Base-by-base conservation (phyloP, 2,888 invertebrate species). In the Muscina levida region DNA sequence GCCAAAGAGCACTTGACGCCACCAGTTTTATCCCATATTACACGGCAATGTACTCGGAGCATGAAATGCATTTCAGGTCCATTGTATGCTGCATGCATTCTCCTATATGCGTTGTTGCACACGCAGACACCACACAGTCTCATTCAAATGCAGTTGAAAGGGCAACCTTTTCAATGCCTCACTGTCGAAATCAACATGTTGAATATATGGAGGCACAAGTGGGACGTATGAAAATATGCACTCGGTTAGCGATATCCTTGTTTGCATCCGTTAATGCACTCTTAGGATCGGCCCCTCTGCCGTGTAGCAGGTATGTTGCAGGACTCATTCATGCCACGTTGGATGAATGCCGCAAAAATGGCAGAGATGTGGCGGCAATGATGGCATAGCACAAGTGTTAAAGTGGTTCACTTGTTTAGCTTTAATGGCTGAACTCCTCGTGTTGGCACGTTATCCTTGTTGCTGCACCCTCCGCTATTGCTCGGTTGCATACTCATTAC, bases 381-480 rank as follows among this genome's bases (percentile, higher is more conserved):
- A 10, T 59, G 42, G 39, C 62, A 42, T 22, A 62, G 31, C 19
- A 72, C 42, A 81, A 81, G 81, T 77, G 77, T 81, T 81, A 81
- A 81, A 81, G 81, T 81, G 81, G 77, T 67, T 77, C 77, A 72
- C 81, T 81, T 77, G 77, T 81, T 81, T 77, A 77, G 77, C 68
- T 19, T 82, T 77, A 81, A 75, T 81, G 77, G 77, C 37, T 81
- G 62, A 15, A 48, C 42, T 42, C 37, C 37, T 71, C 57, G 44
- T 24, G 48, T n/a, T 22, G 5, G 13, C 44, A 67, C 10, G 71
- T 51, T 71, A 48, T 15, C 72, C 68, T 67, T 79, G 68, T 68
- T 74, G 37, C n/a, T 59, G 46, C 56, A 24, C 62, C 22, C 11
- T 22, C 11, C 19, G 51, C 19, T 31, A 22, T 22, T 42, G 42